Conservation (phyloP, 2,797 vertebrate species). For the Dicrostonyx torquatus region DNA sequence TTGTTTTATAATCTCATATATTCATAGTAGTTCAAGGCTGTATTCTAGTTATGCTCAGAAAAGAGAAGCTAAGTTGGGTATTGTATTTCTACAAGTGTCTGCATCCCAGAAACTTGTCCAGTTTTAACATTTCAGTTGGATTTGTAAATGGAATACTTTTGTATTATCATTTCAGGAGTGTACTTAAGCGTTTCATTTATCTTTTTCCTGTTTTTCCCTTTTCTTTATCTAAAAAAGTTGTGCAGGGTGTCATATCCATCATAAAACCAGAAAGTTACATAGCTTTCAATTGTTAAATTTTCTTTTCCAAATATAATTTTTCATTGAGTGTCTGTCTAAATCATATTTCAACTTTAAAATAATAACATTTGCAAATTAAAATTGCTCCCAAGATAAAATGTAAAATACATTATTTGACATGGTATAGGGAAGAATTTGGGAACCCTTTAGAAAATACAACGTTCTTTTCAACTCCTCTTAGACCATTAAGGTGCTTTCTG, state of each 20-base stretch:
- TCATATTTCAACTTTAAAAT: slow-evolving; percentile 53
- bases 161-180: neutral
- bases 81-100: neutral
- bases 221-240: neutral
- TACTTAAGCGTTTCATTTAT: slow-evolving; percentile 9
- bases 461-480: neutral
- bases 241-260: neutral
- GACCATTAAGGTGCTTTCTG: neutral
- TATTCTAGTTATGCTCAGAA: neutral
- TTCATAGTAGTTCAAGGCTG: neutral
- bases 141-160: slow-evolving; percentile 29
- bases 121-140: slow-evolving; percentile 27
- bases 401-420: slow-evolving; percentile 27
- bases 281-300: neutral
- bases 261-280: slow-evolving; percentile 3
- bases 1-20: neutral
- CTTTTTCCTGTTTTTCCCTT: neutral
- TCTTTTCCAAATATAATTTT: slow-evolving; percentile 18
- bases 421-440: slow-evolving; percentile 4
- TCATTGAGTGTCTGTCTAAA: neutral
- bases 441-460: slow-evolving; percentile 23
- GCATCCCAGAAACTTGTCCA: neutral
- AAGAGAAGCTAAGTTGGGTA: neutral
- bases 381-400: neutral
- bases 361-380: slow-evolving; percentile 46